A percentile compares a stretch with the other conserved stretches of the same genome.
Conservation (phyloP, 2,797 vertebrate genomes). For the Enteromius mattozi region DNA sequence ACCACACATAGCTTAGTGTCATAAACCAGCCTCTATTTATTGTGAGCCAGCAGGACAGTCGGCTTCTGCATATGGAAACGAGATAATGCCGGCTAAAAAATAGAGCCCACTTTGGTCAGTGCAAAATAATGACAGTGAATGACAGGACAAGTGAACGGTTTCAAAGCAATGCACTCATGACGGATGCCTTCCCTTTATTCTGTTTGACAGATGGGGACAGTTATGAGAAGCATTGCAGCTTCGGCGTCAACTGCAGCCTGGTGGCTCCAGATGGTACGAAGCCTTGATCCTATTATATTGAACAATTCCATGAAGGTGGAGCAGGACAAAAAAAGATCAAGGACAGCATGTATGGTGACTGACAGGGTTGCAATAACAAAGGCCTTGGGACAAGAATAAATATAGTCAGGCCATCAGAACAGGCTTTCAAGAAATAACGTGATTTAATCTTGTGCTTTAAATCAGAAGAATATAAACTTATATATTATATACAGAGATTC, state of each 20-base stretch:
- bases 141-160: slow-evolving; percentile 59
- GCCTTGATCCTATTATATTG: slow-evolving; percentile 62
- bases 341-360: slow-evolving; percentile 67
- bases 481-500: background rate
- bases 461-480: background rate
- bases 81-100: slow-evolving; percentile 48
- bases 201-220: slow-evolving; percentile 55
- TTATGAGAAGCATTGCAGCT: slow-evolving; percentile 67
- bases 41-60: slow-evolving; percentile 35
- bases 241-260: slow-evolving; percentile 67
- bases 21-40: slow-evolving; percentile 53
- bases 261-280: slow-evolving; percentile 62
- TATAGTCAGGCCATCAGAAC: slow-evolving; percentile 53
- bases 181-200: slow-evolving; percentile 67
- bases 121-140: slow-evolving; percentile 68
- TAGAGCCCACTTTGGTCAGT: slow-evolving; percentile 53
- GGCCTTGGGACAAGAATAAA: slow-evolving; percentile 50
- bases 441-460: slow-evolving; percentile 48
- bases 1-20: slow-evolving; percentile 23
- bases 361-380: slow-evolving; percentile 37
- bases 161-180: slow-evolving; percentile 64
- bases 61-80: slow-evolving; percentile 54
- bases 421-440: slow-evolving; percentile 47
- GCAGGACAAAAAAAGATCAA: slow-evolving; percentile 56
- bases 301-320: slow-evolving; percentile 69